phyloP scores from a whole-genome alignment of 2,888 invertebrate genomes.

The Ypsolopha sequella region DNA sequence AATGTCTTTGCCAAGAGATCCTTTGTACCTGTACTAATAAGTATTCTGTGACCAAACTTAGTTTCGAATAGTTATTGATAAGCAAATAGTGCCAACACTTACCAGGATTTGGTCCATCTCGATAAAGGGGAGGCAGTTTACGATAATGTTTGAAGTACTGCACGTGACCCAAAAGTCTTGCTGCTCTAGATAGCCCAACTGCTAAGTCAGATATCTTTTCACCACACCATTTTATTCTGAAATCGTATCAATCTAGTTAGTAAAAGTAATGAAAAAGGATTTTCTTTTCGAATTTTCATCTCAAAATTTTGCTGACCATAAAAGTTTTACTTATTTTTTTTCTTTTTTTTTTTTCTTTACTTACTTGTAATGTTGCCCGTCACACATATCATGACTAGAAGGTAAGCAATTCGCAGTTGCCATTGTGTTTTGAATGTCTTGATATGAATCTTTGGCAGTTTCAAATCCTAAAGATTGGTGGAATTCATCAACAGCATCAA shows the following conservation, averaged over 20 bases:
- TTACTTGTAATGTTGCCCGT: conserved; percentile 75
- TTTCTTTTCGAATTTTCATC: neutral
- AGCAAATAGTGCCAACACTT: conserved; percentile 3
- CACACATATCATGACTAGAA: conserved; percentile 79
- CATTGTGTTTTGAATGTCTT: conserved; percentile 70
- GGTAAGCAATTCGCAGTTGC: conserved; percentile 75
- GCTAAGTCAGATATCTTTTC: conserved; percentile 44
- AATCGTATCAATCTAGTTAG: neutral
- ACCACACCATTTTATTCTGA: conserved; percentile 60
- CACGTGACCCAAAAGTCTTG: conserved; percentile 70
- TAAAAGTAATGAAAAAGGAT: neutral
- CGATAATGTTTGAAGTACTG: conserved; percentile 75
- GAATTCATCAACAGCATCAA: conserved; percentile 72
- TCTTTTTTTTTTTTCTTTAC: conserved; percentile 4
- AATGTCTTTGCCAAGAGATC: no score
- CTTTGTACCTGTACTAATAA: no score
- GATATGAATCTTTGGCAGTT: conserved; percentile 72
- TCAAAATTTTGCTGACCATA: neutral
- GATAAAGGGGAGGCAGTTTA: conserved; percentile 57
- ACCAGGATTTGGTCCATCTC: conserved; percentile 69
- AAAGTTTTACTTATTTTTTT: neutral
- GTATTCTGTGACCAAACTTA: no score
- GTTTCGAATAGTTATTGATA: no score
- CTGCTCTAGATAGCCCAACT: conserved; percentile 46
- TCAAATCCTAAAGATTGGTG: conserved; percentile 72